Conservation (phyloP, 2,797 vertebrate species). For the Acropternis orthonyx region DNA sequence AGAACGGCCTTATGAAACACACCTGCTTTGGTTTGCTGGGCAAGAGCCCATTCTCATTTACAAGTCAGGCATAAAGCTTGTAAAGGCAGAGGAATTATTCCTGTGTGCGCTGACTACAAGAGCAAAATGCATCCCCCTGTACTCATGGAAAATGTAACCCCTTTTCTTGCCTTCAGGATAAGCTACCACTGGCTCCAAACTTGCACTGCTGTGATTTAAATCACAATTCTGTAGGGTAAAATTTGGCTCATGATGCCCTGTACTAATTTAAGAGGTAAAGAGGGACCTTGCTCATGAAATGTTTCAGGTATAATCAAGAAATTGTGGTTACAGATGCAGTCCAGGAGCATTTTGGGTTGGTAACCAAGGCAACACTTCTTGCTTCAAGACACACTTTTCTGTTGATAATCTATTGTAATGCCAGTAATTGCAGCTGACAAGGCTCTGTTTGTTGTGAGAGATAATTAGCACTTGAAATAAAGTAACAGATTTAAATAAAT, state of each 20-base stretch:
- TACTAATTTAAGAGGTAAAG: slow-evolving; percentile 15
- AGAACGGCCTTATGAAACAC: not conserved
- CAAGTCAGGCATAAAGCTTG: not conserved
- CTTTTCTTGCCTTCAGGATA: not conserved
- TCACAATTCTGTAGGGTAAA: not conserved
- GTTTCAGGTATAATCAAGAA: slow-evolving; percentile 55
- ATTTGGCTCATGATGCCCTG: not conserved
- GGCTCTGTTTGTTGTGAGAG: slow-evolving; percentile 77
- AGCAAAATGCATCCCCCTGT: not conserved
- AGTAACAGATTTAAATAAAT: slow-evolving; percentile 79
- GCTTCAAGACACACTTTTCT: slow-evolving; percentile 67
- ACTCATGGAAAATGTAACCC: not conserved
- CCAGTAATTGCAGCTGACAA: slow-evolving; percentile 78
- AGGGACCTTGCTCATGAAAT: not conserved
- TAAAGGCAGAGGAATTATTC: not conserved
- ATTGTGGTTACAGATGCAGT: slow-evolving; percentile 56
- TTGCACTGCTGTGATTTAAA: not conserved
- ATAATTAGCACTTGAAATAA: slow-evolving; percentile 81
- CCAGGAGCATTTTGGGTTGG: slow-evolving; percentile 64
- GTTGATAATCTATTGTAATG: slow-evolving; percentile 78
- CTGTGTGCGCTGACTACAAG: accelerated
- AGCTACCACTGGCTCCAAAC: not conserved
- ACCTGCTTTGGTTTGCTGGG: not conserved
- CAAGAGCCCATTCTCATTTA: not conserved
- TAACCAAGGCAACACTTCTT: slow-evolving; percentile 78